Evolutionary conservation across 2,113 vertebrate genomes (phyloP).

Genomic region (Hypocryptadius cinnamomeus): DNA sequence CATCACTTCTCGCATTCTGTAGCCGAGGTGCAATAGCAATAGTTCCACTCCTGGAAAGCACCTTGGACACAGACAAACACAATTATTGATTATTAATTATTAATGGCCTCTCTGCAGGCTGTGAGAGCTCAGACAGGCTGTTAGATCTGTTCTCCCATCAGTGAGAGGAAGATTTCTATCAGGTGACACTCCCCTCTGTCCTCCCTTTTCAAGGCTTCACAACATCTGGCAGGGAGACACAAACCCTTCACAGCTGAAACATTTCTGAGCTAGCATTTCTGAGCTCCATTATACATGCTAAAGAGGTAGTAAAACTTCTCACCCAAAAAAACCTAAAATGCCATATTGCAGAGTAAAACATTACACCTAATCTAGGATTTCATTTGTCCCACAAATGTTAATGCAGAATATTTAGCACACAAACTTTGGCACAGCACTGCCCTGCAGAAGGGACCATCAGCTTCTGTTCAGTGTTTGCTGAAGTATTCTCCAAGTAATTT

Average conservation of each 20-base stretch:
- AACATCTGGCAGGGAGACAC: not conserved
- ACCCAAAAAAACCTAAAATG: not conserved
- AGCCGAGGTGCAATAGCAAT: not conserved
- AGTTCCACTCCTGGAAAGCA: not conserved
- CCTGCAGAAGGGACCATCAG: not conserved
- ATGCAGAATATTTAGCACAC: not conserved
- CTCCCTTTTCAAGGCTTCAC: not conserved
- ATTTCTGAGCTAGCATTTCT: not conserved
- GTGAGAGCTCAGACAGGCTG: not conserved
- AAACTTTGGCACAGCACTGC: not conserved
- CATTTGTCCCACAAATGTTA: fast-evolving
- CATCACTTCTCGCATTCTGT: not conserved
- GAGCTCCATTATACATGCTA: not conserved
- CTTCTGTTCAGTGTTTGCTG: not conserved
- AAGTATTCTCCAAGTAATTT: not conserved
- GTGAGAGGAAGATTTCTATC: not conserved
- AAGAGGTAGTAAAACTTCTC: not conserved
- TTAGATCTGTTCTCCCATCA: not conserved
- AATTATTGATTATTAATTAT: not conserved
- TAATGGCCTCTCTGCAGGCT: not conserved
- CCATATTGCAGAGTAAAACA: not conserved
- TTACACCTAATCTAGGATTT: not conserved
- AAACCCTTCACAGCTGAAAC: not conserved
- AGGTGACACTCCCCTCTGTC: not conserved
- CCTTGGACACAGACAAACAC: not conserved